Conservation (phyloP, 2,113 vertebrate species). For the Paralichthys olivaceus region DNA sequence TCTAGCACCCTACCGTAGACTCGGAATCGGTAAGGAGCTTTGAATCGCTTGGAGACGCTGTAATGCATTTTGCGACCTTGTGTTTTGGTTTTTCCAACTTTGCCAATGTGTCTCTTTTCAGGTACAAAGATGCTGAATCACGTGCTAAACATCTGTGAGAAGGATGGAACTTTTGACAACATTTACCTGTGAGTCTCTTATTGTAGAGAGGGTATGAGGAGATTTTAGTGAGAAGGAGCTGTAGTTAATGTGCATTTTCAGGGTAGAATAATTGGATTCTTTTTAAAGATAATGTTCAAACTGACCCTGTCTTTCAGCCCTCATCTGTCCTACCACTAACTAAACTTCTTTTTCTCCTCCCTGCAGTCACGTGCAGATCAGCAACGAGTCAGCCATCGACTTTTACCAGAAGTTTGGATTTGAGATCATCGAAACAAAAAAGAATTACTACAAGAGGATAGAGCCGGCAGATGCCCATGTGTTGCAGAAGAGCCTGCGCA, state of each 20-base stretch:
- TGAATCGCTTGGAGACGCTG: background rate
- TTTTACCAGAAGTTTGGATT: constrained; percentile 99
- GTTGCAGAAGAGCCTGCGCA: constrained; percentile 97
- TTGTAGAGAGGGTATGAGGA: background rate
- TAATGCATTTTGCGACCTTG: background rate
- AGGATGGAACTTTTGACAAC: constrained; percentile 99
- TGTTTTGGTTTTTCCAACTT: background rate
- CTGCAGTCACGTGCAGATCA: constrained; percentile 98
- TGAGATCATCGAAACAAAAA: constrained; percentile 99
- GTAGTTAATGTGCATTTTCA: background rate
- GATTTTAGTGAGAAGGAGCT: background rate
- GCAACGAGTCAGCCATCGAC: constrained; percentile 98
- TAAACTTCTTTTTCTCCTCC: background rate
- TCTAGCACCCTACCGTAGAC: constrained; percentile 97
- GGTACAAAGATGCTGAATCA: constrained; percentile 99
- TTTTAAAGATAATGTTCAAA: background rate
- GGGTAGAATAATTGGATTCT: background rate
- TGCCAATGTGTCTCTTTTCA: constrained; percentile 63
- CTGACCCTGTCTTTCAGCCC: background rate
- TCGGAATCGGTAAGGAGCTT: constrained; percentile 93
- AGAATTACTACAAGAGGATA: constrained; percentile 99
- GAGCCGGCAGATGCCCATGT: constrained; percentile 98
- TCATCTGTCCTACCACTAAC: background rate
- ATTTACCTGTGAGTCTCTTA: constrained; percentile 96
- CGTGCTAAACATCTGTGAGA: constrained; percentile 99